Conservation (phyloP, 2,797 vertebrate species). For the Cephalopachus bancanus region DNA sequence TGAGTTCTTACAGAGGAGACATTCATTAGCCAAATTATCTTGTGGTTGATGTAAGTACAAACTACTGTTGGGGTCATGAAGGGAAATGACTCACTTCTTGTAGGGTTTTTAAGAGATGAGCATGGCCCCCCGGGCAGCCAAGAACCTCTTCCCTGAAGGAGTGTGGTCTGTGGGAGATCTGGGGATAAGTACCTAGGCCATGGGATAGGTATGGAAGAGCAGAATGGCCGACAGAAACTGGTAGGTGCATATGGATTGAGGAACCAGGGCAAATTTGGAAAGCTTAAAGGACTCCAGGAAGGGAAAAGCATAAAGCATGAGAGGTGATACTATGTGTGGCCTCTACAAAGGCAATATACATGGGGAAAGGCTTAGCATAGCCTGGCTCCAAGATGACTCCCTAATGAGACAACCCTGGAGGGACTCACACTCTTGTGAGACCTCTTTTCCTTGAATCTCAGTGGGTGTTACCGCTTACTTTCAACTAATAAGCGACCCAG, state of each 20-base stretch:
- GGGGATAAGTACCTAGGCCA: not conserved
- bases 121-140: accelerated
- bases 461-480: not conserved
- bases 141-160: not conserved
- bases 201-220: not conserved
- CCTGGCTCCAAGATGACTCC: not conserved
- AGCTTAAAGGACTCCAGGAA: not conserved
- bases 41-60: not conserved
- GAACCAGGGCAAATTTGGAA: not conserved
- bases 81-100: not conserved
- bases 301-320: not conserved
- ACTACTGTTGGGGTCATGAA: not conserved
- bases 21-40: not conserved
- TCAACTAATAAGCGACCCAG: not conserved
- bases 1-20: not conserved
- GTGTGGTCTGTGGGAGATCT: not conserved
- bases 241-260: accelerated
- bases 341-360: accelerated
- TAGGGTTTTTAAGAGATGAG: slow-evolving; percentile 3
- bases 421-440: accelerated
- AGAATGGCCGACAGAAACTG: accelerated
- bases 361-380: not conserved
- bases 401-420: not conserved
- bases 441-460: not conserved
- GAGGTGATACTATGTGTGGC: accelerated